Percentiles rank a stretch among this genome's conserved stretches.
These are phyloP conservation scores for Epirrita christyi DNA, from an alignment of 2,888 invertebrate genomes.

Conservation along the genomic window DNA sequence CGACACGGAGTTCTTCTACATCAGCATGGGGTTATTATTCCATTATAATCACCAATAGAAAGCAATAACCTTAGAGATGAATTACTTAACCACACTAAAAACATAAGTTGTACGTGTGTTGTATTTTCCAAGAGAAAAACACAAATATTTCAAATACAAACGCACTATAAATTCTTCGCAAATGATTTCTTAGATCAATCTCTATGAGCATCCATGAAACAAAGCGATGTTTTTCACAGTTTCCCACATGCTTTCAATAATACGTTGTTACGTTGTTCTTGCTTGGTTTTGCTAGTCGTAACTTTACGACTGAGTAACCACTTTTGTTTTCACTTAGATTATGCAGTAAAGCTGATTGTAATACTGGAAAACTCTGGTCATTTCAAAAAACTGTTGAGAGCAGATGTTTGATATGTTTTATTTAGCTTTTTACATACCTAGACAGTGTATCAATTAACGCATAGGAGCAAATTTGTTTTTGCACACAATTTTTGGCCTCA, in stretches of 20 bases:
- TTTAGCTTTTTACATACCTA: no score
- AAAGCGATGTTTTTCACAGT: conserved; percentile 50
- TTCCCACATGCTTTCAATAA: conserved; percentile 65
- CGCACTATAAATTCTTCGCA: conserved; percentile 14
- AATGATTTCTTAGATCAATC: conserved; percentile 13
- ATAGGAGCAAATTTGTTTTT: no score
- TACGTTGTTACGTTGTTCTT: conserved; percentile 40
- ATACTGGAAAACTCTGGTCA: conserved; percentile 7
- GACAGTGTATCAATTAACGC: no score
- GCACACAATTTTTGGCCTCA: no score
- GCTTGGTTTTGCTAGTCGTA: conserved; percentile 46
- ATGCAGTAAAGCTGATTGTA: conserved; percentile 22
- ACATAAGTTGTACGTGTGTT: conserved; percentile 15
- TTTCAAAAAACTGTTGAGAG: not conserved
- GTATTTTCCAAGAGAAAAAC: conserved; percentile 1
- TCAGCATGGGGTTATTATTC: no score
- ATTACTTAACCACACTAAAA: not conserved
- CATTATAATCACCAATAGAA: conserved; percentile 2
- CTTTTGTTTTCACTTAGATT: conserved; percentile 53
- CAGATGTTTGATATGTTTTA: not conserved
- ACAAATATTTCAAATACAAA: conserved; percentile 24
- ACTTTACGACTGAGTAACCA: conserved; percentile 32
- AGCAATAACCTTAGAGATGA: not conserved
- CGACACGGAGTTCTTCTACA: no score
- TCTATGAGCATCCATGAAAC: conserved; percentile 38